Base-by-base conservation (phyloP, 2,888 invertebrate genomes). In the Coenonympha glycerion region DNA sequence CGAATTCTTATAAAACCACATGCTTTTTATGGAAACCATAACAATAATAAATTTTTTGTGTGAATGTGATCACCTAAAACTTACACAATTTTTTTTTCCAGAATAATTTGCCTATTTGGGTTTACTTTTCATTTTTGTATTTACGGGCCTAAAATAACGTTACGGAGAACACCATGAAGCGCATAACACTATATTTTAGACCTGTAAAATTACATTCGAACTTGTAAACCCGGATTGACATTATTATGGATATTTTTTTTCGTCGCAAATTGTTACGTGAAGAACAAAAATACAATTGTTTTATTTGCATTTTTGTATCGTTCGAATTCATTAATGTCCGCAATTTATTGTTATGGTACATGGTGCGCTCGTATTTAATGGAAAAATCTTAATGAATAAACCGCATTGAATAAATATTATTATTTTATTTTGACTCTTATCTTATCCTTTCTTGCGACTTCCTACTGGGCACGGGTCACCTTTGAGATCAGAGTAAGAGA, bases 321-420 rank as follows among this genome's bases (percentile, higher is more conserved):
- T 28, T 15, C 34, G 26, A 34, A 50, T 8, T 30, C 47, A 31
- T 13, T 44, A 34, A 42, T 49, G 39, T 54, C 24, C 39, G 24
- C 39, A 41, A 63, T 60, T 59, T 69, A 73, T 69, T 61, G 75
- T 79, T 81, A 81, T 73, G 84, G 74, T 84, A 79, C 79, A 80
- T 82, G 85, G 84, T 83, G 85, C 85, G 83, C 84, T 85, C 84
- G 77, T 83, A 83, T 81, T 79, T 82, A 79, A 77, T 73, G 68
- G 75, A 70, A 69, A 68, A 66, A 77, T 76, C 80, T 75, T 79
- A 71, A 77, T 68, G 79, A 84, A 76, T 77, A 76, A 81, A 85
- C 76, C 78, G 79, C 84, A 83, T 82, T 84, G 68, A 79, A 66
- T 73, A 74, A 70, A 61, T n/a, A 34, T 39, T 48, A 26, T 52